Percentiles rank a stretch among this genome's conserved stretches.
phyloP scores from a whole-genome alignment of 2,797 vertebrate genomes.

The Clarias laeviceps region DNA sequence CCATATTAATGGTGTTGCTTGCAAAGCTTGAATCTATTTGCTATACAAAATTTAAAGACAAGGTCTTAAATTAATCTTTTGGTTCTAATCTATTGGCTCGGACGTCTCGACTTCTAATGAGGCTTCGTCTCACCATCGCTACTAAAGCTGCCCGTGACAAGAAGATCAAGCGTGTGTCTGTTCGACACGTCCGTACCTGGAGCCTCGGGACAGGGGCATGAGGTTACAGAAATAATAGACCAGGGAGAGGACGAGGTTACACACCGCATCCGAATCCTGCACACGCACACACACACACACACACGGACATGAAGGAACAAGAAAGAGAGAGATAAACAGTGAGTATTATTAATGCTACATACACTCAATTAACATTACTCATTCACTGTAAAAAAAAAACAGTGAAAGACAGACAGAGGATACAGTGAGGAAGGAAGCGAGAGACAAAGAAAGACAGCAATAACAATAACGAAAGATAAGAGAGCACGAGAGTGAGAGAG shows the following conservation, averaged over 20 bases:
- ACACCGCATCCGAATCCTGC: constrained; percentile 93
- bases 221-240: constrained; percentile 99
- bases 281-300: constrained; percentile 5
- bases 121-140: too few species aligned
- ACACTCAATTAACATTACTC: not conserved
- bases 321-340: not conserved
- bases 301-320: not conserved
- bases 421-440: not conserved
- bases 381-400: not conserved
- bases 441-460: not conserved
- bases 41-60: too few species aligned
- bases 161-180: too few species aligned
- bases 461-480: too few species aligned
- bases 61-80: too few species aligned
- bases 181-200: constrained; percentile 72
- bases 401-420: too few species aligned
- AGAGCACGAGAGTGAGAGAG: too few species aligned
- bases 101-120: too few species aligned
- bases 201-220: constrained; percentile 95
- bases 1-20: too few species aligned
- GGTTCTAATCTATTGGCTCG: too few species aligned
- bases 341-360: not conserved
- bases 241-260: constrained; percentile 93
- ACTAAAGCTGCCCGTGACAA: too few species aligned
- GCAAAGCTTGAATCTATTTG: too few species aligned